Percentiles rank a stretch among this genome's conserved stretches.
phyloP scores from a whole-genome alignment of 2,113 vertebrate genomes.

The Gavia stellata region DNA sequence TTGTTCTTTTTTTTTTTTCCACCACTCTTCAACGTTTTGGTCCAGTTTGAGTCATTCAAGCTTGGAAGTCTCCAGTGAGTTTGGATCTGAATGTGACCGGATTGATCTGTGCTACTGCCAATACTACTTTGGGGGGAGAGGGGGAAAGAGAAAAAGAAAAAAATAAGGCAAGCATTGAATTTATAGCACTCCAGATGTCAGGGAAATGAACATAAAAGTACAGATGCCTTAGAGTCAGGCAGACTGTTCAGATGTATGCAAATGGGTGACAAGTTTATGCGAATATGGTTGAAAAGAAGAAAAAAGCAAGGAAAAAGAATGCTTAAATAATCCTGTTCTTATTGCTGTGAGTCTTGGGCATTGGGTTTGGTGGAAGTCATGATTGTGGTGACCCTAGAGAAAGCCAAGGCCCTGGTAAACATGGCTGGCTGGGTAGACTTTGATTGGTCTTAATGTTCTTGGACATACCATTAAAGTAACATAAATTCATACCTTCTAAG shows the following conservation, averaged over 20 bases:
- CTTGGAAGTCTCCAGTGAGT: neutral
- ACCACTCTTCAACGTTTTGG: neutral
- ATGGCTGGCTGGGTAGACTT: neutral
- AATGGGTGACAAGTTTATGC: conserved; percentile 56
- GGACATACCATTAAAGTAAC: neutral
- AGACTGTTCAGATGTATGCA: conserved; percentile 57
- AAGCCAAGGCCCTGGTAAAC: neutral
- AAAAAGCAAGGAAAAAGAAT: neutral
- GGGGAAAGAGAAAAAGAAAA: neutral
- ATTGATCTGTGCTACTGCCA: neutral
- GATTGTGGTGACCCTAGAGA: neutral
- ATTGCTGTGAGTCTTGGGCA: neutral
- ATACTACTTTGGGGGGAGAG: neutral
- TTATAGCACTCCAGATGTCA: conserved; percentile 65
- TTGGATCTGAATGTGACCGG: neutral
- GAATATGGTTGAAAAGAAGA: neutral
- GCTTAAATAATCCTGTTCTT: neutral
- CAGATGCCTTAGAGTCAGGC: conserved; percentile 58
- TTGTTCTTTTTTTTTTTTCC: too few relatives aligned
- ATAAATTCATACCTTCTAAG: neutral
- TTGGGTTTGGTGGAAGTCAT: neutral
- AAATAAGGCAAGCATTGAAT: conserved; percentile 53
- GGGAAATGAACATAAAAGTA: conserved; percentile 55
- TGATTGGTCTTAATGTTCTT: conserved; percentile 10
- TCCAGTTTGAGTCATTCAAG: neutral